Percentiles rank a stretch among this genome's conserved stretches.
Conservation (phyloP, 2,113 vertebrate species). For the Daboia siamensis region DNA sequence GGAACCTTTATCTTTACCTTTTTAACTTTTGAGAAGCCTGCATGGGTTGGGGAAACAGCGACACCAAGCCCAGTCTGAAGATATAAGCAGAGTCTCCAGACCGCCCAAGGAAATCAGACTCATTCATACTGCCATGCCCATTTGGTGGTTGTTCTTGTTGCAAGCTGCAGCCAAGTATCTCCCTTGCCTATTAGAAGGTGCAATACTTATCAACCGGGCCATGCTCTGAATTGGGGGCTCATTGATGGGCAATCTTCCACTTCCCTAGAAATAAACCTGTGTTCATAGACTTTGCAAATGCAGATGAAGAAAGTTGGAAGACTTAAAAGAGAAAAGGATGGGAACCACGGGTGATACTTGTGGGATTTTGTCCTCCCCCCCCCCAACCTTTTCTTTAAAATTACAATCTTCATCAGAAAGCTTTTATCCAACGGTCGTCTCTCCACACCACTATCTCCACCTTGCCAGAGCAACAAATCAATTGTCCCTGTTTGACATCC, state of each 20-base stretch:
- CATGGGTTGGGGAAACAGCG: not conserved
- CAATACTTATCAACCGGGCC: not conserved
- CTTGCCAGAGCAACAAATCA: not conserved
- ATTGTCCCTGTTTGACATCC: not conserved
- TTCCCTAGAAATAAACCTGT: not conserved
- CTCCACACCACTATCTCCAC: not conserved
- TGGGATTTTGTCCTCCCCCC: not conserved
- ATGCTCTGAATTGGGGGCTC: not conserved
- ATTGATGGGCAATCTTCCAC: not conserved
- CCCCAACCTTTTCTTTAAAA: not conserved
- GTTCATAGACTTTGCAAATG: not conserved
- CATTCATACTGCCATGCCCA: not conserved
- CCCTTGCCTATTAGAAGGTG: not conserved
- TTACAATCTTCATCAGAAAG: not conserved
- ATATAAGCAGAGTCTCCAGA: not conserved
- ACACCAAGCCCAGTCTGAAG: not conserved
- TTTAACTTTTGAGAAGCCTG: not conserved
- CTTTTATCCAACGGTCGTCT: not conserved
- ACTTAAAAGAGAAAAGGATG: not conserved
- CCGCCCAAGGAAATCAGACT: not conserved
- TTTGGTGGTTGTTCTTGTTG: not conserved
- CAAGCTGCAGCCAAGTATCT: not conserved
- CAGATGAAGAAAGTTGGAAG: not conserved
- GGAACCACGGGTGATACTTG: not conserved
- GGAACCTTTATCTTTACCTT: too few relatives aligned